Conservation (phyloP, 2,113 vertebrate species). For the Oryzias melastigma region DNA sequence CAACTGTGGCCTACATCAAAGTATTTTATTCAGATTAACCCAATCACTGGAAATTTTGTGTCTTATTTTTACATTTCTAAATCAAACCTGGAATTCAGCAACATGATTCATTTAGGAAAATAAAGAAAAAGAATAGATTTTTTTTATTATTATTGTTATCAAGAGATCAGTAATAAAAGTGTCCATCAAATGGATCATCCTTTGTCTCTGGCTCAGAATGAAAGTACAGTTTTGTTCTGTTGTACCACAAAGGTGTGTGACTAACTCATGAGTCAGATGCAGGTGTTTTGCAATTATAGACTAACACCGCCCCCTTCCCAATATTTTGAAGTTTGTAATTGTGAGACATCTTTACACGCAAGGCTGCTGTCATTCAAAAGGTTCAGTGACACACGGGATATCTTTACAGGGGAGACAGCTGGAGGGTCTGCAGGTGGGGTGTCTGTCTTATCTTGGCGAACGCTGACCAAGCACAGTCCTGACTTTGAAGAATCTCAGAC, state of each 20-base stretch:
- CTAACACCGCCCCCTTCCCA: slow-evolving; percentile 55
- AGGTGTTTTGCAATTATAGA: slow-evolving; percentile 76
- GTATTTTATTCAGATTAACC: too few relatives aligned
- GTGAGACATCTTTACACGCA: slow-evolving; percentile 73
- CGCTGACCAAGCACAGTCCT: slow-evolving; percentile 26
- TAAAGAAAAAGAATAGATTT: not conserved
- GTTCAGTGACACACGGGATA: slow-evolving; percentile 14
- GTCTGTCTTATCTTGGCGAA: slow-evolving; percentile 42
- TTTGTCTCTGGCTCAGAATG: slow-evolving; percentile 15
- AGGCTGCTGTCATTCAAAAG: slow-evolving; percentile 56
- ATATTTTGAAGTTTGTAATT: slow-evolving; percentile 59
- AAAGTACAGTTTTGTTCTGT: slow-evolving; percentile 16
- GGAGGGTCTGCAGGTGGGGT: slow-evolving; percentile 40
- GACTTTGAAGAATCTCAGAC: slow-evolving; percentile 1
- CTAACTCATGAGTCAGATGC: slow-evolving; percentile 72
- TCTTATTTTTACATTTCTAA: too few relatives aligned
- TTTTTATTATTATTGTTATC: not conserved
- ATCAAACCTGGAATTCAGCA: too few relatives aligned
- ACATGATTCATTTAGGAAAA: too few relatives aligned
- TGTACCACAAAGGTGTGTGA: slow-evolving; percentile 57
- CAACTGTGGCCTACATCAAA: too few relatives aligned
- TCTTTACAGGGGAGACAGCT: slow-evolving; percentile 40
- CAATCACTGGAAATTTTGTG: too few relatives aligned
- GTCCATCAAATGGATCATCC: slow-evolving; percentile 12
- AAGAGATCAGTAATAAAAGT: not conserved